Base-by-base conservation (phyloP, 2,113 vertebrate species). In the Microcebus murinus region DNA sequence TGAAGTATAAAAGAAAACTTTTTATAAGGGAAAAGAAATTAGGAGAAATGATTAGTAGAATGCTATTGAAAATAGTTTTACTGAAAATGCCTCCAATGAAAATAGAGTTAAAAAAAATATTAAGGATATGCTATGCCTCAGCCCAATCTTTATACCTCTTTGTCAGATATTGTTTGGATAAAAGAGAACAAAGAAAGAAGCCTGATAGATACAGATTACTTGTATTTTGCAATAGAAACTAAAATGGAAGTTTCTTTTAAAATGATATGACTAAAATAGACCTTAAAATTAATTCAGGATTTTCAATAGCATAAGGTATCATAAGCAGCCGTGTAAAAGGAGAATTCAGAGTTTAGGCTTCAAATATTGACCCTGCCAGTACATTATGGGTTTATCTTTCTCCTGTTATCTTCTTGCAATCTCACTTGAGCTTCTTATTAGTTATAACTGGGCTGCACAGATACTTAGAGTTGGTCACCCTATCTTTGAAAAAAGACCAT, bases 1-100 rank as follows among this genome's bases (percentile, higher is more conserved):
- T 95, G 95, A 95, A 86, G 87, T 89, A 91, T 42, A 89, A 92
- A 52, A 52, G 73, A 95, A 91, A 94, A 88, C 4, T 86, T 94
- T 91, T 83, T 84, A 82, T 73, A 90, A 92, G 83, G 42, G 23
- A 81, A 96, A 81, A 94, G 27, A 95, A 93, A 93, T 87, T 91
- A 94, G 42, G 39, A 81, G 88, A 92, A 96, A 88, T 63, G 57
- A n/a, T 91, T 74, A 91, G 84, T 71, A 93, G 79, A 79, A 20
- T 68, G 36, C 71, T 81, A 65, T 48, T 68, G 77, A 91, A 71
- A 73, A 82, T 36, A 36, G n/a, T 88, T 80, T 94, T 10, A 63
- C 52, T 61, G 42, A 59, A 73, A 85, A 79, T 61, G 50, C 9
- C 50, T 52, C 27, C 17, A 23, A 18, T 65, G 61, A 96, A 96